Evolutionary conservation across 2,113 vertebrate species (phyloP).

Genomic region (Tursiops truncatus): DNA sequence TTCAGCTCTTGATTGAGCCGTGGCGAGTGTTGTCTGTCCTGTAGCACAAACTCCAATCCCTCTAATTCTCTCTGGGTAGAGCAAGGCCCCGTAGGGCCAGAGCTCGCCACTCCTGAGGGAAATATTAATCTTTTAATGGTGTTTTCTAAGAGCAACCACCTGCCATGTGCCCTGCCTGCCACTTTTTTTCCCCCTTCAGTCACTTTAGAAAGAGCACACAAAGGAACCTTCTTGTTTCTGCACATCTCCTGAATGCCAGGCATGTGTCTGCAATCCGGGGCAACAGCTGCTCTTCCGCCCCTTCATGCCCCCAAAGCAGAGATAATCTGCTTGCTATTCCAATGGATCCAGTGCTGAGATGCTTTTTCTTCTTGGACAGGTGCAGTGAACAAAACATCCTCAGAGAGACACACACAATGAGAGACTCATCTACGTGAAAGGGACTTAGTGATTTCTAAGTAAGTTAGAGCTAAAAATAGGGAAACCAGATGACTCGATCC

Average conservation of each 20-base stretch:
- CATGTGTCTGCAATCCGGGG: background rate
- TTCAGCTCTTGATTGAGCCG: background rate
- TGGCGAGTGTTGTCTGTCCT: background rate
- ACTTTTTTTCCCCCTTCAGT: background rate
- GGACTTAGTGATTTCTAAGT: constrained; percentile 27
- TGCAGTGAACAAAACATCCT: background rate
- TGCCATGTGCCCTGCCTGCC: background rate
- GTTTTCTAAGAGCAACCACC: background rate
- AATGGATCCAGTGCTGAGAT: background rate
- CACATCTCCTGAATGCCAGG: background rate
- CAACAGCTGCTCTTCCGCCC: background rate
- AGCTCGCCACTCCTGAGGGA: background rate
- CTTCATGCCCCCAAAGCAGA: background rate
- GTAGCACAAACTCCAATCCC: accelerated
- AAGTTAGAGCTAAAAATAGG: background rate
- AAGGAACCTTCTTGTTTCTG: background rate
- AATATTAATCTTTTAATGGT: background rate
- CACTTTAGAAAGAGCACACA: constrained; percentile 27
- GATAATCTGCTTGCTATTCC: background rate
- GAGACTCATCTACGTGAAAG: background rate
- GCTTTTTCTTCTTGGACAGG: background rate
- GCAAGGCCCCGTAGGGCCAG: background rate
- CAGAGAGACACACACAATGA: background rate
- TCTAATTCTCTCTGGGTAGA: background rate
- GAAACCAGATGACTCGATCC: background rate